These are phyloP conservation scores for Drosophila setosimentum DNA, from an alignment of 2,888 invertebrate species.

Conservation along the genomic window DNA sequence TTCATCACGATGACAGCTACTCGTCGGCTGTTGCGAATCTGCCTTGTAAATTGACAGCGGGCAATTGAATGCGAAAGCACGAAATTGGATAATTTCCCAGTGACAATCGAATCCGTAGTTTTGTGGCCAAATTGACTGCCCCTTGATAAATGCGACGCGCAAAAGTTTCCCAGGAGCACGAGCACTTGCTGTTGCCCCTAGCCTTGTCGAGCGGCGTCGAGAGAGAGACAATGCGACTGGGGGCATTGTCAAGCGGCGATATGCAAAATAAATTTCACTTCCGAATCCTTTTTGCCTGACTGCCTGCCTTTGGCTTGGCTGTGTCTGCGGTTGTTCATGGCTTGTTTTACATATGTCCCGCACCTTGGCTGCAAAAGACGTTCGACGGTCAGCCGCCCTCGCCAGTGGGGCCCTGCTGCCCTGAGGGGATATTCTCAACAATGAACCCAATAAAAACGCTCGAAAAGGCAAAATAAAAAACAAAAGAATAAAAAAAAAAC, in stretches of 20 bases:
- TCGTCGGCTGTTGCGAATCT: constrained; percentile 62
- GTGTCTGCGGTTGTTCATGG: constrained; percentile 66
- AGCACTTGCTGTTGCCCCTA: constrained; percentile 57
- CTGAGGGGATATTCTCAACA: constrained; percentile 57
- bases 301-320: constrained; percentile 25
- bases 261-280: constrained; percentile 83
- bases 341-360: constrained; percentile 85
- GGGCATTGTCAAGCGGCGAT: constrained; percentile 68
- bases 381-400: constrained; percentile 45
- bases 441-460: constrained; percentile 78
- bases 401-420: constrained; percentile 13
- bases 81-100: constrained; percentile 85
- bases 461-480: constrained; percentile 56
- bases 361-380: constrained; percentile 69
- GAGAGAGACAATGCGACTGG: constrained; percentile 27
- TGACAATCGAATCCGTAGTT: constrained; percentile 77
- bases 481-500: constrained; percentile 3
- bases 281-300: constrained; percentile 71
- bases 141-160: constrained; percentile 83
- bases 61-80: constrained; percentile 83
- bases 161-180: constrained; percentile 81
- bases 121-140: constrained; percentile 62
- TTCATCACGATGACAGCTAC: constrained; percentile 79
- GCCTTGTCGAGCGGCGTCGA: background rate
- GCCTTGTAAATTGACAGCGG: constrained; percentile 83